phyloP scores from a whole-genome alignment of 2,888 invertebrate genomes.

The Lypha dubia region DNA sequence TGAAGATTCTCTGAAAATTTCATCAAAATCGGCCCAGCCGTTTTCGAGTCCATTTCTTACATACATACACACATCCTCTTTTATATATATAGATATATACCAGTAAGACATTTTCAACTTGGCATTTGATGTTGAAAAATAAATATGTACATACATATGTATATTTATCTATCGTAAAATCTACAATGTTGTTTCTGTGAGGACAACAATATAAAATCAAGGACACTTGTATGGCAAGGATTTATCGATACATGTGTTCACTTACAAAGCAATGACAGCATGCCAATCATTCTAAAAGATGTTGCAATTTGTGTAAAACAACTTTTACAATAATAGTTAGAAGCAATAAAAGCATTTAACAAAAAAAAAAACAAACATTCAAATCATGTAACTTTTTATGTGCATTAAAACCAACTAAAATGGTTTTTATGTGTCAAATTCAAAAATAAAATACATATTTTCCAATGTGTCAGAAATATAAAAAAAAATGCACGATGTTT shows the following conservation, averaged over 20 bases:
- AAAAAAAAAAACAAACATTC: too few species aligned
- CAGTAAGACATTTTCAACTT: not conserved
- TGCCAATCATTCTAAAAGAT: conserved; percentile 42
- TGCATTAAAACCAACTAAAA: too few species aligned
- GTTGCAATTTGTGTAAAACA: conserved; percentile 19
- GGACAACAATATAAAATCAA: conserved; percentile 11
- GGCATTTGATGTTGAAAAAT: not conserved
- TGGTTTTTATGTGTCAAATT: too few species aligned
- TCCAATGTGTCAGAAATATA: not conserved
- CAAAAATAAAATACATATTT: too few species aligned
- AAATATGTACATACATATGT: not conserved
- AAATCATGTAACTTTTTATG: too few species aligned
- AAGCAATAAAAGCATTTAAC: conserved; percentile 6
- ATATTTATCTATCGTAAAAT: not conserved
- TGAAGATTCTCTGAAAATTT: too few species aligned
- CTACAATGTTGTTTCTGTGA: not conserved
- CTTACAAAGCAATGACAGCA: conserved; percentile 12
- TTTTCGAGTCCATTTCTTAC: too few species aligned
- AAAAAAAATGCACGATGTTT: not conserved
- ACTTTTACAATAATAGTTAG: not conserved
- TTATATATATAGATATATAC: too few species aligned
- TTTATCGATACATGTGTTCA: not conserved
- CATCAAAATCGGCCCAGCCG: too few species aligned
- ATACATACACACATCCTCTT: too few species aligned
- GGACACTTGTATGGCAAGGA: conserved; percentile 31